These are phyloP conservation scores for Vespertilio murinus DNA, from an alignment of 2,797 vertebrate species.

Conservation along the genomic window DNA sequence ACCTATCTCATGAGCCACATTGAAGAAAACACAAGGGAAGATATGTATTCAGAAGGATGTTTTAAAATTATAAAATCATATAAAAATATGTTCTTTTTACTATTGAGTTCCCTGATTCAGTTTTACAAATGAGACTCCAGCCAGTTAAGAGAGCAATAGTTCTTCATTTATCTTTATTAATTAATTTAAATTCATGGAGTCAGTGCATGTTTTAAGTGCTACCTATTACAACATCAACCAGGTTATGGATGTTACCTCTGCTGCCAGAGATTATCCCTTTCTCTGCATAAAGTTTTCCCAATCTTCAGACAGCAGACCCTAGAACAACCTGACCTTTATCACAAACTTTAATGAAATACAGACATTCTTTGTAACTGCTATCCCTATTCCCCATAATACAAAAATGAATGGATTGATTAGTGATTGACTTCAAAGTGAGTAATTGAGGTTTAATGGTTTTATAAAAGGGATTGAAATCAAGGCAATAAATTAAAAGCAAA, in stretches of 20 bases:
- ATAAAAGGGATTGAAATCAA: conserved; percentile 84
- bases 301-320: not conserved
- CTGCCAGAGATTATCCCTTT: not conserved
- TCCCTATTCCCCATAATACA: conserved; percentile 64
- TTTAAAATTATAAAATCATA: not conserved
- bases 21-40: not conserved
- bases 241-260: not conserved
- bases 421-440: conserved; percentile 85
- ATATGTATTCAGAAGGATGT: not conserved
- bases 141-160: not conserved
- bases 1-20: not conserved
- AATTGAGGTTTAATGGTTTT: conserved; percentile 83
- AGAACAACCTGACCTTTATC: conserved; percentile 44
- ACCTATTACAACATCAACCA: not conserved
- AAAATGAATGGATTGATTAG: conserved; percentile 84
- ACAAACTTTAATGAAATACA: conserved; percentile 61
- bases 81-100: not conserved
- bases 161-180: conserved; percentile 28
- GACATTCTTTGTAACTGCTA: conserved; percentile 30
- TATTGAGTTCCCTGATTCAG: not conserved
- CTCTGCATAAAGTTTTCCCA: not conserved
- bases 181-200: not conserved
- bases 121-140: not conserved
- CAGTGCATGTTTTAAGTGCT: not conserved
- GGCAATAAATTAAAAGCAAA: conserved; percentile 84